These are phyloP conservation scores for Haplochromis burtoni DNA, from an alignment of 2,113 vertebrate genomes.

Conservation along the genomic window DNA sequence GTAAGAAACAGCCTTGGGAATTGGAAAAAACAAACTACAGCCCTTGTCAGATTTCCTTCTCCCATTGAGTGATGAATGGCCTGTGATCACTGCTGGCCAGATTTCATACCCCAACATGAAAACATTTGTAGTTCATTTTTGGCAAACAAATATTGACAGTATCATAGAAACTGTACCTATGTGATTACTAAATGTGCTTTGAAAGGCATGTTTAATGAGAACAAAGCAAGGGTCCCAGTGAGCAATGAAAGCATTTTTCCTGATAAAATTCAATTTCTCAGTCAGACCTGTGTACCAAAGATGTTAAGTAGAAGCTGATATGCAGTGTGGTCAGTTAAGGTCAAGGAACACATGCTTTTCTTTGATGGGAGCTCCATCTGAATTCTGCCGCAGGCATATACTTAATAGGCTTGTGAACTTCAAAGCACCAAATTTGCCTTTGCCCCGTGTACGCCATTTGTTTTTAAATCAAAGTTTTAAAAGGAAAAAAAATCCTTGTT, in stretches of 20 bases:
- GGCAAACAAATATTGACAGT: neutral
- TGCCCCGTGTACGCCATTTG: conserved; percentile 5
- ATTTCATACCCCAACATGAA: neutral
- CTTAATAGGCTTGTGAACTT: conserved; percentile 43
- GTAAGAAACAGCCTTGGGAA: neutral
- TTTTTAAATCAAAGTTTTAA: conserved; percentile 22
- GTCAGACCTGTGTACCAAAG: neutral
- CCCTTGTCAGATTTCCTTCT: neutral
- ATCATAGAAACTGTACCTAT: neutral
- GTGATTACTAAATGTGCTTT: neutral
- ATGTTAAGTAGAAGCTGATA: neutral
- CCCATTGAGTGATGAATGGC: neutral
- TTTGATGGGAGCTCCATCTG: conserved; percentile 28
- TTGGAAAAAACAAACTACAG: neutral
- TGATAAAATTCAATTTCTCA: neutral
- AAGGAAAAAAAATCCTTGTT: neutral
- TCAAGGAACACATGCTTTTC: conserved; percentile 19
- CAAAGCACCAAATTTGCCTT: conserved; percentile 39
- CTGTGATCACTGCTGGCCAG: neutral
- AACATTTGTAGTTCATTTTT: neutral
- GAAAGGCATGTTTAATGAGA: neutral
- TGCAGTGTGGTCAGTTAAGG: conserved; percentile 12
- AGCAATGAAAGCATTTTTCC: neutral
- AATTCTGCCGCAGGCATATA: conserved; percentile 12
- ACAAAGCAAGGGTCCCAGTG: neutral